Conservation (phyloP, 1,140 invertebrate genomes). For the Carcinoscorpius rotundicauda region DNA sequence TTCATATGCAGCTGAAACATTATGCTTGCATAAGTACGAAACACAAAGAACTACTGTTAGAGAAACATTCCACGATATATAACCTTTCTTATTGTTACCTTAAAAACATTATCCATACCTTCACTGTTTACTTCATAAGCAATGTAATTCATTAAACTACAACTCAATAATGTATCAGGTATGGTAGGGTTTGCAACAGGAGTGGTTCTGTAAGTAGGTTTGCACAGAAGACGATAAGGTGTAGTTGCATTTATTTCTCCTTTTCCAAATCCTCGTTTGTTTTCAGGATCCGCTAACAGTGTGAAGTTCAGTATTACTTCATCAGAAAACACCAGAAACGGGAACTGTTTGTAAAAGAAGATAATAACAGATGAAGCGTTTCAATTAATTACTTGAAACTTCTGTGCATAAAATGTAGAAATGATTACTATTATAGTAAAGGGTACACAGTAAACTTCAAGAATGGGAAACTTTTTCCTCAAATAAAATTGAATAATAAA, state of each 20-base stretch:
- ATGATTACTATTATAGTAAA: not conserved
- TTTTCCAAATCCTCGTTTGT: constrained; percentile 21
- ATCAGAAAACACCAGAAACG: constrained; percentile 22
- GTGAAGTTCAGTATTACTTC: constrained; percentile 20
- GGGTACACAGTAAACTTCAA: not conserved
- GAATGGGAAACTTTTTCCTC: no score
- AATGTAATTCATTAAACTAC: constrained; percentile 18
- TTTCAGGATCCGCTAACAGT: constrained; percentile 21
- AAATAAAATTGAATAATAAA: no score
- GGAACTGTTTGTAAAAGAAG: constrained; percentile 11
- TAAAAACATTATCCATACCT: constrained; percentile 8
- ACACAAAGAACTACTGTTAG: no score
- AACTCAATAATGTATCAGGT: constrained; percentile 11
- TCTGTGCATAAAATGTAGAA: not conserved
- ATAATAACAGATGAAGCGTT: not conserved
- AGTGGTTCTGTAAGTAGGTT: constrained; percentile 16
- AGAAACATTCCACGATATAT: no score
- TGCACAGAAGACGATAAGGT: constrained; percentile 22
- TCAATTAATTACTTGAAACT: not conserved
- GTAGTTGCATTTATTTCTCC: constrained; percentile 19
- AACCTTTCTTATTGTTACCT: no score
- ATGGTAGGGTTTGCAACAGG: constrained; percentile 10
- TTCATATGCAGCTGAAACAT: no score
- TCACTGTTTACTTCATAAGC: constrained; percentile 21
- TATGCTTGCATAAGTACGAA: no score